Evolutionary conservation across 2,888 invertebrate genomes (phyloP), one percentile per base, ranked within the genome.

Genomic region (Apoderus coryli): DNA sequence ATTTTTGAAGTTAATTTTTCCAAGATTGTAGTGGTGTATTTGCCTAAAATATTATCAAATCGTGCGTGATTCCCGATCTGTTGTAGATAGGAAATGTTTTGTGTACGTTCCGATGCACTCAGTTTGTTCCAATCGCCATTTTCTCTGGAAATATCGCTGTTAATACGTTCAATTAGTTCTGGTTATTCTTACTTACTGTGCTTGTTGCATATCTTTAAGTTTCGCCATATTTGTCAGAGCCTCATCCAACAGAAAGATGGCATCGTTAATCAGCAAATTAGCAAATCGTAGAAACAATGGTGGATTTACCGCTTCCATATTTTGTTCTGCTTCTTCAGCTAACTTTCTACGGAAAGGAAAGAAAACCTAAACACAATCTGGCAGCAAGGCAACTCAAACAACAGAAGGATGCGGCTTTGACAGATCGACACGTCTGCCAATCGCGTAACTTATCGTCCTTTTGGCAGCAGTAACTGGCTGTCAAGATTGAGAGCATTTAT

Each of bases 221-320:
- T 88, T 82, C 29, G 82, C 76, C 79, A 93, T 84, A 52, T 86
- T 85, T 3, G 77, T 68, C 9, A 88, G 64, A 0, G 90, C 89
- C 53, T 95, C 93, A 53, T 93, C 92, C 39, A 98, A 57, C 9
- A 98, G 63, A 54, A 85, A 96, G 16, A 93, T 92, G 31, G 93
- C 92, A 63, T 98, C 96, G 53, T 98, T 98, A 56, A 96, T 92
- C 10, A 98, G 64, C 39, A 98, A 67, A 63, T 98, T 98, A 19
- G 95, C 76, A 53, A 98, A 98, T 27, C 92, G 72, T 25, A 96
- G 64, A 59, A 95, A 96, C 36, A 93, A 56, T 2, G 93, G 95
- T 4, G 92, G 86, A 38, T 78, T 76, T 2, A 84, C 78, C 1
- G 81, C 84, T 50, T 92, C 89, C 71, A 95, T 90, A 49, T 84